phyloP scores from a whole-genome alignment of 2,888 invertebrate genomes.

The Chrysomela aeneicollis region DNA sequence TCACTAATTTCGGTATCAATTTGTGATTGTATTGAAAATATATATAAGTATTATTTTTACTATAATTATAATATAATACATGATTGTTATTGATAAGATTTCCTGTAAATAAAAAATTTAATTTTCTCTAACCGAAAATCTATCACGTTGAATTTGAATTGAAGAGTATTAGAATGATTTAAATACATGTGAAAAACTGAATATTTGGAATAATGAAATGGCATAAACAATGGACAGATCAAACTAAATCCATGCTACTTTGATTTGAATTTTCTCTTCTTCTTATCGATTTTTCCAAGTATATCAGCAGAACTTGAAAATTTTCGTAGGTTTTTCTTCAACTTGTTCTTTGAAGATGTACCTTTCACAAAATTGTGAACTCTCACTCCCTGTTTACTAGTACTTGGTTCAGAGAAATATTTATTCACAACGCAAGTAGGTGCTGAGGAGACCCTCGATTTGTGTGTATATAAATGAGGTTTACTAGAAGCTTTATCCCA shows the following conservation, averaged over 20 bases:
- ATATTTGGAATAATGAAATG: background rate
- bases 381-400: slow-evolving; percentile 49
- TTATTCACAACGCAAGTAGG: slow-evolving; percentile 37
- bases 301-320: slow-evolving; percentile 50
- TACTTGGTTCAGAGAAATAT: slow-evolving; percentile 46
- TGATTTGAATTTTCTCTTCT: slow-evolving; percentile 55
- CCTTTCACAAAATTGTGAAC: slow-evolving; percentile 56
- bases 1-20: too few relatives aligned
- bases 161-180: background rate
- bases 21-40: too few relatives aligned
- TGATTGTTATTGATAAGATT: too few relatives aligned
- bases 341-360: slow-evolving; percentile 49
- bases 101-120: too few relatives aligned
- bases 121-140: too few relatives aligned
- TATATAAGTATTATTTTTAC: too few relatives aligned
- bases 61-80: too few relatives aligned
- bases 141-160: too few relatives aligned
- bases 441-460: slow-evolving; percentile 37
- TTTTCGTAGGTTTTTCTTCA: slow-evolving; percentile 54
- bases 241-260: slow-evolving; percentile 44
- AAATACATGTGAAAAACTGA: background rate
- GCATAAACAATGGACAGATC: background rate
- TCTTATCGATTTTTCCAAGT: slow-evolving; percentile 53
- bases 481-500: slow-evolving; percentile 52
- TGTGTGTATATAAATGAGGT: slow-evolving; percentile 53